phyloP scores from a whole-genome alignment of 2,113 vertebrate genomes.

The Eptesicus fuscus region DNA sequence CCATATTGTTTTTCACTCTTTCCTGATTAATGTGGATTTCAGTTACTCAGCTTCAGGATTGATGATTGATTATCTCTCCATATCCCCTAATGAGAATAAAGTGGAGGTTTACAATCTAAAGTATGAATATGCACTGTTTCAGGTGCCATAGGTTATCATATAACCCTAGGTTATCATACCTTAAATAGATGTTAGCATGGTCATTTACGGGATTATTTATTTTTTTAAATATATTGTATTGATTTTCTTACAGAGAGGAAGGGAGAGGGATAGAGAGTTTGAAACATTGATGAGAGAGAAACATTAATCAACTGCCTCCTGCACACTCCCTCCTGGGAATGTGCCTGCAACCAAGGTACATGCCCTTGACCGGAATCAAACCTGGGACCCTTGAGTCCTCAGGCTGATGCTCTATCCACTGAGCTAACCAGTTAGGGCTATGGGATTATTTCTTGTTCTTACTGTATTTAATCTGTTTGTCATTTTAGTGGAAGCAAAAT shows the following conservation, averaged over 20 bases:
- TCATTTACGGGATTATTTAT: not conserved
- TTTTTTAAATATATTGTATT: too few species aligned
- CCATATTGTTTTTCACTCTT: not conserved
- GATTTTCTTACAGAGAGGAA: too few species aligned
- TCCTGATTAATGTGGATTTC: not conserved
- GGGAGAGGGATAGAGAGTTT: too few species aligned
- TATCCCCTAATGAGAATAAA: not conserved
- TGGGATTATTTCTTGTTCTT: not conserved
- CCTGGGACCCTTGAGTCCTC: too few species aligned
- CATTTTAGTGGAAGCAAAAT: slow-evolving; percentile 24
- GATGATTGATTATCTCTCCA: not conserved
- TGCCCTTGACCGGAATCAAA: too few species aligned
- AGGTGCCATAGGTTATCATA: not conserved
- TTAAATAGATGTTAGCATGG: not conserved
- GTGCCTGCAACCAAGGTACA: too few species aligned
- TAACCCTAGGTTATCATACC: not conserved
- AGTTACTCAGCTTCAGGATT: not conserved
- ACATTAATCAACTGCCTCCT: too few species aligned
- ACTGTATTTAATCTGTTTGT: not conserved
- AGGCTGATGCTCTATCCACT: too few species aligned
- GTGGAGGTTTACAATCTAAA: not conserved
- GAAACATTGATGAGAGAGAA: too few species aligned
- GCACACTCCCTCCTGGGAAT: too few species aligned
- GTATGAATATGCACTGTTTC: not conserved
- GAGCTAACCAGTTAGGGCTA: not conserved